phyloP scores from a whole-genome alignment of 2,113 vertebrate species.

The Chrysochloris asiatica region DNA sequence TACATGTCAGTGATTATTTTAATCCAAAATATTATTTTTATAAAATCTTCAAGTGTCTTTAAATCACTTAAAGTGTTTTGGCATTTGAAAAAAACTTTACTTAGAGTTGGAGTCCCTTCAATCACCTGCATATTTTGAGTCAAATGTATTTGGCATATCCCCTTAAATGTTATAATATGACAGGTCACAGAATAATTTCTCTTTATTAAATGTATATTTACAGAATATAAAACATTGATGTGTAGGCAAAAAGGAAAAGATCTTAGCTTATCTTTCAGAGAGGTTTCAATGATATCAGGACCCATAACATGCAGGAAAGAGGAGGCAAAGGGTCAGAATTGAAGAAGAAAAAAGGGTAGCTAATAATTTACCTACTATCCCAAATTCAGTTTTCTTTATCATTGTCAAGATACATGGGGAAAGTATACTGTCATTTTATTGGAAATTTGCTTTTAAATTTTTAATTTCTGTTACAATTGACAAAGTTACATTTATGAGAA shows the following conservation, averaged over 20 bases:
- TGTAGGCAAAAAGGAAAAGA: neutral
- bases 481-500: neutral
- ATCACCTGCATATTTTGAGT: neutral
- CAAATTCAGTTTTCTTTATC: neutral
- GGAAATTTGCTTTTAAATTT: neutral
- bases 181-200: conserved; percentile 27
- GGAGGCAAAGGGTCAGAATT: too few species aligned
- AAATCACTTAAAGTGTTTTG: conserved; percentile 22
- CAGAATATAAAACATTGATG: neutral
- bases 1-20: neutral
- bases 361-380: neutral
- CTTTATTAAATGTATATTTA: neutral
- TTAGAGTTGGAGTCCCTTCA: neutral
- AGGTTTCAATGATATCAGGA: too few species aligned
- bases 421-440: neutral
- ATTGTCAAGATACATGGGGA: neutral
- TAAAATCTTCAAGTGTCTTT: neutral
- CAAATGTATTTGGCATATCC: neutral
- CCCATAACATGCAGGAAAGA: neutral
- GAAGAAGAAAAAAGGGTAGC: neutral
- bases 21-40: conserved; percentile 21
- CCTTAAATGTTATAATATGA: neutral
- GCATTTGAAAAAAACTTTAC: neutral
- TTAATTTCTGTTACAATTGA: neutral
- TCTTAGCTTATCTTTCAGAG: conserved; percentile 3